A percentile compares a stretch with the other conserved stretches of the same genome.
Conservation (phyloP, 2,888 invertebrate species). For the Drosophila monieri region DNA sequence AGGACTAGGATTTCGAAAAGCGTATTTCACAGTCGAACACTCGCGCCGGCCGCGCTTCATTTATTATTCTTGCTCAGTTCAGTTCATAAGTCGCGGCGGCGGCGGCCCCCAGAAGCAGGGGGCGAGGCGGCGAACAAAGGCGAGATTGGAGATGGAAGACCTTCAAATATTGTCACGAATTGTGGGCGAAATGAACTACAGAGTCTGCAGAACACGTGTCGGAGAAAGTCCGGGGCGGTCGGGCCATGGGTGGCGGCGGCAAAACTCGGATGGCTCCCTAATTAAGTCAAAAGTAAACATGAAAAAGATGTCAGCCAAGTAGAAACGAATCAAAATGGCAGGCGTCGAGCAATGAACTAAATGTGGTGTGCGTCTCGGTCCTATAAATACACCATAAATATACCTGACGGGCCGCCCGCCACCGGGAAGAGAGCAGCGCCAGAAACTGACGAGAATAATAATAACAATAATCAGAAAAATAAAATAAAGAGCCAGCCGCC, state of each 20-base stretch:
- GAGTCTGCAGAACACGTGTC: slow-evolving; percentile 36
- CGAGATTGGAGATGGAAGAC: slow-evolving; percentile 12
- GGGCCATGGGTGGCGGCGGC: not conserved
- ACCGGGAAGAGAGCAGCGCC: slow-evolving; percentile 27
- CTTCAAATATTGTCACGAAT: slow-evolving; percentile 44
- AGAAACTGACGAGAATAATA: slow-evolving; percentile 66
- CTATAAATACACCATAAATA: slow-evolving; percentile 49
- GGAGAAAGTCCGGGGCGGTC: not conserved
- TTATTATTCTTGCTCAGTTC: slow-evolving; percentile 42
- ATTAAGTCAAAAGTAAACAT: slow-evolving; percentile 67
- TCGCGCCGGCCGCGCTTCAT: slow-evolving; percentile 39
- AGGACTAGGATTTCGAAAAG: slow-evolving; percentile 34
- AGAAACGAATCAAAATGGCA: slow-evolving; percentile 40
- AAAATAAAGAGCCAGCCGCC: slow-evolving; percentile 12
- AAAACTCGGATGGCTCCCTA: slow-evolving; percentile 34
- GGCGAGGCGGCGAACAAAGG: slow-evolving; percentile 19
- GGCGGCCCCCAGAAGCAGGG: not conserved
- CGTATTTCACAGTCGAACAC: slow-evolving; percentile 51
- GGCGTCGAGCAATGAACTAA: slow-evolving; percentile 44
- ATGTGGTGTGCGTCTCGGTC: slow-evolving; percentile 8
- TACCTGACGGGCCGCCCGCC: not conserved
- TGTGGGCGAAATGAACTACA: slow-evolving; percentile 42
- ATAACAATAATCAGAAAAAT: slow-evolving; percentile 45
- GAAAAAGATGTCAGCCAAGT: slow-evolving; percentile 41
- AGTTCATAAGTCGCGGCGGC: slow-evolving; percentile 42